A percentile compares a stretch with the other conserved stretches of the same genome.
These are phyloP conservation scores for Drosophila rhopaloa DNA, from an alignment of 1,140 invertebrate species.

Conservation along the genomic window DNA sequence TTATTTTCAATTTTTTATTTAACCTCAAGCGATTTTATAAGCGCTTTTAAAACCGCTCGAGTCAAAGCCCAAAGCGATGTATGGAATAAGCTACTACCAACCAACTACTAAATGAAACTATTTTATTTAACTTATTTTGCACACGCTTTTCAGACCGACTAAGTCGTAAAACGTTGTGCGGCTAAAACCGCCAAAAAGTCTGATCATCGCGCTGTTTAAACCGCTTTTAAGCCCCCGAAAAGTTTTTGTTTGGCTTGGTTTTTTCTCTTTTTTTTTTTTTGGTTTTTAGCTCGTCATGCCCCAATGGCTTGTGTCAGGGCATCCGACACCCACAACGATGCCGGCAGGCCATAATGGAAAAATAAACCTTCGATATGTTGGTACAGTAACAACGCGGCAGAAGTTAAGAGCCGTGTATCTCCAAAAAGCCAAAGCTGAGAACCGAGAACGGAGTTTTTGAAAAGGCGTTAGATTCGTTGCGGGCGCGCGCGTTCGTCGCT, in stretches of 20 bases:
- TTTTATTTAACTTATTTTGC: conserved; percentile 27
- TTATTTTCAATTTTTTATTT: conserved; percentile 11
- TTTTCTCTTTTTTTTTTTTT: conserved; percentile 13
- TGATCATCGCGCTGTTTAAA: conserved; percentile 25
- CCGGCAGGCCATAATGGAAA: conserved; percentile 77
- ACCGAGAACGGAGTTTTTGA: conserved; percentile 52
- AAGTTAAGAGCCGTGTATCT: conserved; percentile 69
- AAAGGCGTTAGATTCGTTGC: conserved; percentile 81
- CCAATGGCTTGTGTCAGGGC: conserved; percentile 68
- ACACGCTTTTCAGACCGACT: conserved; percentile 1
- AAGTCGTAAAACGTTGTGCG: conserved; percentile 21
- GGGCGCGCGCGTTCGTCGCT: conserved; percentile 57
- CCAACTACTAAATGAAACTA: conserved; percentile 8
- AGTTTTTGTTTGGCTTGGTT: conserved; percentile 27
- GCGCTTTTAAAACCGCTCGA: conserved; percentile 21
- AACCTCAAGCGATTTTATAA: conserved; percentile 1
- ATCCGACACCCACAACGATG: conserved; percentile 75
- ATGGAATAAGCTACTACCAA: background rate
- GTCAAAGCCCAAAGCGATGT: conserved; percentile 4
- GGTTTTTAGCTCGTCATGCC: conserved; percentile 67
- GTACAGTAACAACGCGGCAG: conserved; percentile 39
- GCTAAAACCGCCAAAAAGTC: conserved; percentile 45
- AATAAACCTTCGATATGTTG: conserved; percentile 70
- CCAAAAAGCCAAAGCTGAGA: conserved; percentile 37
- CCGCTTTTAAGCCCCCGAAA: conserved; percentile 37